phyloP scores from a whole-genome alignment of 1,140 invertebrate species.

The Amphibalanus amphitrite region DNA sequence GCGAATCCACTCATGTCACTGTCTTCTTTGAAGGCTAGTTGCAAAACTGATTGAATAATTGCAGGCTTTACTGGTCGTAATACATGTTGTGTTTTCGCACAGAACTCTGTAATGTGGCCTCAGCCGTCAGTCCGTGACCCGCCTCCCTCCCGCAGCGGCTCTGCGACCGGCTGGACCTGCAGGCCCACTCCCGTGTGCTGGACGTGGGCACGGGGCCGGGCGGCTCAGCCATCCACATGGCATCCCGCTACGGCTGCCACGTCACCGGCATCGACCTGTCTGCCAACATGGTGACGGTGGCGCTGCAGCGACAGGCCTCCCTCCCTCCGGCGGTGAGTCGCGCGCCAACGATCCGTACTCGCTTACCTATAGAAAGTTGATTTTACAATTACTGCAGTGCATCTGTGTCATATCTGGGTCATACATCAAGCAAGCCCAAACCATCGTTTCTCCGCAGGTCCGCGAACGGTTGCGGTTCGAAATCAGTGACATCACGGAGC shows the following conservation, averaged over 20 bases:
- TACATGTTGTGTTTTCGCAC: too few relatives aligned
- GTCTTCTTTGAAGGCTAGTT: too few relatives aligned
- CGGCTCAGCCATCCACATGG: slow-evolving; percentile 42
- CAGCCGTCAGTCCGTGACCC: slow-evolving; percentile 22
- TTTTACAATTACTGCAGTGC: too few relatives aligned
- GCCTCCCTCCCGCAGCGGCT: slow-evolving; percentile 22
- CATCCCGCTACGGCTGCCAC: slow-evolving; percentile 33
- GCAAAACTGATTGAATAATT: too few relatives aligned
- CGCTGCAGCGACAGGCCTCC: slow-evolving; percentile 24
- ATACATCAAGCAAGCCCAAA: too few relatives aligned
- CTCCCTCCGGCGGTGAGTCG: slow-evolving; percentile 12
- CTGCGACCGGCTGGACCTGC: slow-evolving; percentile 30
- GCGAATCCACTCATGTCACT: too few relatives aligned
- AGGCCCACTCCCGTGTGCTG: slow-evolving; percentile 27
- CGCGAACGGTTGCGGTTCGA: slow-evolving; percentile 27
- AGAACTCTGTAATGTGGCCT: too few relatives aligned
- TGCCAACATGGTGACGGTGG: slow-evolving; percentile 40
- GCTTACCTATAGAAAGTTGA: too few relatives aligned
- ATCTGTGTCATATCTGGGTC: background rate
- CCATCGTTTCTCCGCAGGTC: background rate
- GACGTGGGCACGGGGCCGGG: slow-evolving; percentile 45
- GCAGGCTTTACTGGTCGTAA: too few relatives aligned
- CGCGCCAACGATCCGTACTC: too few relatives aligned
- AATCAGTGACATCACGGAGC: slow-evolving; percentile 34
- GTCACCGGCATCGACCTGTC: slow-evolving; percentile 40